Evolutionary conservation across 30 jellyfish, hydroid and myxozoan genomes (phyloP).

Genomic region (Aurelia sp.): DNA sequence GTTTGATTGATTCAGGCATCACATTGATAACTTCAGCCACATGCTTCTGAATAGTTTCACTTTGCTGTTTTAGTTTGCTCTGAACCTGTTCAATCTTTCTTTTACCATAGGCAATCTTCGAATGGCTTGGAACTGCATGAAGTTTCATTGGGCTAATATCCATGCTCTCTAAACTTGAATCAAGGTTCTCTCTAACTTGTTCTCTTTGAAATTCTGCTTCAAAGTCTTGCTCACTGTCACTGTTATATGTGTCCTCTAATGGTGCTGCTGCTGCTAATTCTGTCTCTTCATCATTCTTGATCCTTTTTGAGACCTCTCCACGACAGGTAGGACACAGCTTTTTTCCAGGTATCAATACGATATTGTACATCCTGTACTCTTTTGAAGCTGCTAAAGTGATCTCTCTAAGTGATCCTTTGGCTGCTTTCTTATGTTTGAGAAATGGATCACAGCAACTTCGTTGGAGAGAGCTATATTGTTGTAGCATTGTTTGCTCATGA

Average conservation of each 20-base stretch:
- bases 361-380: background rate
- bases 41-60: background rate
- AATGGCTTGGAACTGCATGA: conserved; percentile 34
- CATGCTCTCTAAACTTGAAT: conserved; percentile 4
- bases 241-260: background rate
- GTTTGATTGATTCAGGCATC: conserved; percentile 24
- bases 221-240: background rate
- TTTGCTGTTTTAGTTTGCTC: conserved; percentile 5
- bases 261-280: conserved; percentile 13
- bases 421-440: background rate
- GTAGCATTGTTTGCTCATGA: too few relatives aligned
- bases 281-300: background rate
- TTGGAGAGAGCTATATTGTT: too few relatives aligned
- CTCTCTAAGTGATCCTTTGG: conserved; percentile 13
- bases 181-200: background rate
- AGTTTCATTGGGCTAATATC: conserved; percentile 59
- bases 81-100: conserved; percentile 69
- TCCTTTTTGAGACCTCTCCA: background rate
- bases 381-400: background rate
- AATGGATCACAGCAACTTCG: too few relatives aligned
- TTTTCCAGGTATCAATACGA: conserved; percentile 44
- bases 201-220: conserved; percentile 21
- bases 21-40: conserved; percentile 31
- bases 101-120: conserved; percentile 54
- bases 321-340: conserved; percentile 48